Base-by-base conservation (phyloP, 2,797 vertebrate species). In the Psittacula echo region DNA sequence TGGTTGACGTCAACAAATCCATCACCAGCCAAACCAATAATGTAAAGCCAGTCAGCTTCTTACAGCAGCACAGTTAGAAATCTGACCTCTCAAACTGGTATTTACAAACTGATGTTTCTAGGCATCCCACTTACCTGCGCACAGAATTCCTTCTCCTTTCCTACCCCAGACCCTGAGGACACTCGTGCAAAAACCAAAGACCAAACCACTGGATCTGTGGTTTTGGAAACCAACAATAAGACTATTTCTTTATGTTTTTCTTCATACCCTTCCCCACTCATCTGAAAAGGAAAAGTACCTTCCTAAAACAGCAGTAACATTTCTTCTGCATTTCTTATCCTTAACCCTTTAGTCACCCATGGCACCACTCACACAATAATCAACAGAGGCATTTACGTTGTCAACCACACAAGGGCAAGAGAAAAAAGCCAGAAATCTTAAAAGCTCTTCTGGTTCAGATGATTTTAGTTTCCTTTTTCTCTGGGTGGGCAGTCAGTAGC, bases 1-100 rank as follows among this genome's bases (percentile, higher is more conserved):
- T 67, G 48, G n/a, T 26, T 95, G 91, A 86, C 37, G 42, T 87
- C 94, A 95, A 87, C 82, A 72, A 90, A 91, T 66, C 58, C n/a
- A 68, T 71, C 67, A 44, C n/a, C 56, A 64, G 71, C 87, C 87
- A 94, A 93, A 65, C 6, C 74, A 78, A 23, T 32, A 70, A 78
- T 3, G 21, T 2, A 51, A 89, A 62, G 58, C 41, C 78, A 84
- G 37, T 32, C 77, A 89, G 73, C 30, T 64, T 95, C 62, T 11
- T 7, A 48, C 24, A 79, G 14, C 51, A 77, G 29, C 78, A 39
- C 0, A 16, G 51, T 70, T 29, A 14, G 23, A 67, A 87, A 79
- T 85, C 14, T 51, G 30, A 60, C 22, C 20, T 67, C 22, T 85
- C 41, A 41, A 64, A 64, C 2, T 9, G 10, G 4, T 48, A 66